Percentiles rank a stretch among this genome's conserved stretches.
phyloP scores from a whole-genome alignment of 2,797 vertebrate genomes.

The Rhincodon typus region DNA sequence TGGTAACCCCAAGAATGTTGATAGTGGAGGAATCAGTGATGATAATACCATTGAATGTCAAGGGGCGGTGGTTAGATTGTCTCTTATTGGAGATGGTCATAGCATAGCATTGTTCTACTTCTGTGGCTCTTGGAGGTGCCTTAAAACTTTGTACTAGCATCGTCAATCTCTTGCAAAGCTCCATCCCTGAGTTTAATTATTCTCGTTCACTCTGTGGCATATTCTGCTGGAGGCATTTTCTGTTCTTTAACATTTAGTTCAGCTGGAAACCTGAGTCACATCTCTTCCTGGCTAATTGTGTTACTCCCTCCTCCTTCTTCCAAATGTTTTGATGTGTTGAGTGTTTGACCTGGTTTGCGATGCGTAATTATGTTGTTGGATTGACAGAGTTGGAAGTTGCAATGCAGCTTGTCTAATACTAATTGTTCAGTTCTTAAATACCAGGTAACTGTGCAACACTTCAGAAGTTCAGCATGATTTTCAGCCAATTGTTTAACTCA shows the following conservation, averaged over 20 bases:
- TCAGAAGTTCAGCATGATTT: neutral
- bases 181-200: neutral
- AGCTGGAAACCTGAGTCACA: neutral
- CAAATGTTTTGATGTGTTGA: neutral
- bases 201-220: neutral
- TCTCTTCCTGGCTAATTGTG: slow-evolving; percentile 8
- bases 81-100: too few species aligned
- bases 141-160: neutral
- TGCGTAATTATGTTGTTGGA: neutral
- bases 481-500: neutral
- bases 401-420: neutral
- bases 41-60: too few species aligned
- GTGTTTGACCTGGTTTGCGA: slow-evolving; percentile 18
- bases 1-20: too few species aligned
- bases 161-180: neutral
- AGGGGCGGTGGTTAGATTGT: too few species aligned
- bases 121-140: neutral
- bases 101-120: too few species aligned
- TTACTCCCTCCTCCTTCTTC: neutral
- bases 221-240: neutral
- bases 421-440: neutral
- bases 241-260: neutral
- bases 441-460: neutral
- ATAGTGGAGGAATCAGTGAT: too few species aligned
- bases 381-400: neutral